Base-by-base conservation (phyloP, 2,888 invertebrate species). In the Boloria euphrosyne region DNA sequence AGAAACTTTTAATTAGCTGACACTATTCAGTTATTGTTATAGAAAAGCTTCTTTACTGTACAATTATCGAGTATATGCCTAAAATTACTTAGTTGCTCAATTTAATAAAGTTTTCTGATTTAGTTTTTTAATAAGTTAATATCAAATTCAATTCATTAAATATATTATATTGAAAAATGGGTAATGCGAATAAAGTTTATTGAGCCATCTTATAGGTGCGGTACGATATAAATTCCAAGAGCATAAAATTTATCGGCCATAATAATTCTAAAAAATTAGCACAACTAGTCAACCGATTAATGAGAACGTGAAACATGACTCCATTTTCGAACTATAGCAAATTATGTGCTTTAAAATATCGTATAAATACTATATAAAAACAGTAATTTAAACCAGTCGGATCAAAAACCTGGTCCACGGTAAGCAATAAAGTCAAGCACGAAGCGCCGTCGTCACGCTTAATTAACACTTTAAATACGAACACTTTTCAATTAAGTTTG, bases 211-310 rank as follows among this genome's bases (percentile, higher is more conserved):
- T 27, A 16, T 7, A 14, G 27, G 14, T 81, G 85, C 82, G 80
- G 84, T 83, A 81, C 82, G 71, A 79, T 85, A 84, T 85, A 79
- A 86, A 85, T 79, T 76, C 75, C 84, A 82, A 79, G 77, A 77
- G 83, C 88, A 84, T 88, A 85, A 88, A 89, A 87, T 86, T 83
- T 81, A 80, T 82, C 78, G 82, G 75, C 80, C 79, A 83, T 86
- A 85, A 86, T 78, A 85, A 83, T 84, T 80, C 80, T 86, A 88
- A 89, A 72, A 90, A 90, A 88, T 87, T 86, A 87, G 88, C 87
- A 81, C 89, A 87, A 82, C 88, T 85, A 89, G 80, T 90, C 86
- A 85, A 89, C 79, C 91, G 89, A 77, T 84, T 90, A 90, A 91
- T 90, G 84, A 86, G 87, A 89, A 87, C 89, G 85, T 83, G 89